Evolutionary conservation across 2,888 invertebrate species (phyloP), one percentile per base, ranked within the genome.

Genomic region (Microctonus aethiopoides): DNA sequence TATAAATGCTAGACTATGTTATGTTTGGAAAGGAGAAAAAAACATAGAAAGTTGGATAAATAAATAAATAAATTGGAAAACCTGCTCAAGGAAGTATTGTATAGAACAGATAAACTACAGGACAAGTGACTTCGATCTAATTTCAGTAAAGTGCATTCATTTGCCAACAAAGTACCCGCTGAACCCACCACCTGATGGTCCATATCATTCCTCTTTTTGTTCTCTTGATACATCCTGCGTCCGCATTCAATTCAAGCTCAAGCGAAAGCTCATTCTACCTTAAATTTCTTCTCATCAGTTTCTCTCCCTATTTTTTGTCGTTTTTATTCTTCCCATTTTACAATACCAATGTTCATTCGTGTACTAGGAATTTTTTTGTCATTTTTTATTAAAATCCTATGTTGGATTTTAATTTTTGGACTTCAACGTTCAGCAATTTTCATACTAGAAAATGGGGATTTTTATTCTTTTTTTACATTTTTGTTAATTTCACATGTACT

Each of bases 71-170:
- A 29, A 29, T 29, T n/a, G n/a, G n/a, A n/a, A n/a, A n/a, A n/a
- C n/a, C n/a, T n/a, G n/a, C n/a, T n/a, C n/a, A n/a, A n/a, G n/a
- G n/a, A n/a, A n/a, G n/a, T n/a, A n/a, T n/a, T n/a, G n/a, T n/a
- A n/a, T n/a, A n/a, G n/a, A n/a, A n/a, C n/a, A n/a, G 16, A 26
- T 51, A 11, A 7, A 32, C 7, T 16, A 52, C 29, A 20, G n/a
- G 9, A 36, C 24, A 20, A 36, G 36, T 29, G 7, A n/a, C 54
- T 22, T 16, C 57, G 66, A 76, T 77, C 73, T 75, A 77, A 78
- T 77, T 75, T 75, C 61, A 59, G 73, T 59, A 70, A 76, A 79
- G 77, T 77, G 75, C 74, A 67, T 72, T 67, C 65, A 62, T 52
- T 69, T 64, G 62, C 52, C 52, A 20, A 22, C 52, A 16, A 34